Conservation (phyloP, 2,888 invertebrate genomes). For the Chrysolina haemoptera region DNA sequence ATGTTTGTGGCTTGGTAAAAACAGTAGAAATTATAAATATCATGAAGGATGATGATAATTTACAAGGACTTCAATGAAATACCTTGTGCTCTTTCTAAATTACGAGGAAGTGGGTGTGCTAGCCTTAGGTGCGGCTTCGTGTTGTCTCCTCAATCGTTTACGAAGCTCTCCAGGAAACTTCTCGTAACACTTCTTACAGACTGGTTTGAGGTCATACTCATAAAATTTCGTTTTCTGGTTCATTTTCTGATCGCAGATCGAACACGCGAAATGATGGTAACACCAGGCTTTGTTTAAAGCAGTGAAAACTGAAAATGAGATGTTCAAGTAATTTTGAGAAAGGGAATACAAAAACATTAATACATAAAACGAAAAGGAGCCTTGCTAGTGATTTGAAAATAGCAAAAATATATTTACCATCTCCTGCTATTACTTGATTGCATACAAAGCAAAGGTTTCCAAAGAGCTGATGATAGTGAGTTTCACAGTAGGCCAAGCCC, state of each 20-base stretch:
- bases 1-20: not conserved
- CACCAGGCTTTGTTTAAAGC: conserved; percentile 99
- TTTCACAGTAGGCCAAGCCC: conserved; percentile 98
- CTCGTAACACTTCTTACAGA: conserved; percentile 98
- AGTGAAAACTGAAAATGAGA: conserved; percentile 85
- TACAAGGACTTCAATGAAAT: not conserved
- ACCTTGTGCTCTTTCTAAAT: not conserved
- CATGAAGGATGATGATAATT: not conserved
- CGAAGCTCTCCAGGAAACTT: conserved; percentile 95
- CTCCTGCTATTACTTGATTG: conserved; percentile 97
- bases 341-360: not conserved
- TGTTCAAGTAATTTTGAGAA: not conserved
- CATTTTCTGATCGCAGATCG: conserved; percentile 96
- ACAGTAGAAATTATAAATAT: not conserved
- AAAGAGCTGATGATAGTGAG: conserved; percentile 98
- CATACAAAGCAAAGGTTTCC: conserved; percentile 99
- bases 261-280: conserved; percentile 98
- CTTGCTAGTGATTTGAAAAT: not conserved
- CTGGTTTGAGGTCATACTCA: conserved; percentile 98
- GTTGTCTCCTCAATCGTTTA: conserved; percentile 91
- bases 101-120: conserved; percentile 15
- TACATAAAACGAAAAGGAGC: not conserved
- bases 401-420: conserved; percentile 78
- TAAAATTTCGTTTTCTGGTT: conserved; percentile 98
- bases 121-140: conserved; percentile 74